Evolutionary conservation across 1,140 invertebrate genomes (phyloP), one percentile per base, ranked within the genome.

Genomic region (Cyclina sinensis): DNA sequence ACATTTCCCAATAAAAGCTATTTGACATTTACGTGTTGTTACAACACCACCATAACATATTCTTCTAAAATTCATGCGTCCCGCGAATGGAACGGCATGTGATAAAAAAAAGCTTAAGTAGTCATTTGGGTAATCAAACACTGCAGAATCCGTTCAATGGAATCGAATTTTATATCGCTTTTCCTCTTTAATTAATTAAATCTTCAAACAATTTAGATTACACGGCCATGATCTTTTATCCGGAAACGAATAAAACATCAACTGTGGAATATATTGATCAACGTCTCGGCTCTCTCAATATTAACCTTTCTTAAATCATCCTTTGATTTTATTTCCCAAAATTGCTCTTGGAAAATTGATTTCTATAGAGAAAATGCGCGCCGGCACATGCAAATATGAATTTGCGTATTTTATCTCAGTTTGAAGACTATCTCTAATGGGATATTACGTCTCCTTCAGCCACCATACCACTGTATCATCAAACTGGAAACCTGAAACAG

Each of bases 221-320:
- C 14, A 7, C 5, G 43, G 43, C 4, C 4, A 43, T 43, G 43
- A 43, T 43, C 43, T 43, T 43, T 43, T 43, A 30, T 4, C 30
- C 27, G 3, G 24, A 65, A 30, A 65, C 24, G 7, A 27, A 12
- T 35, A 27, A 65, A 30, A 30, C n/a, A 65, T 65, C 16, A 27
- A 37, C 24, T 21, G 32, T 37, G 32, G 24, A 27, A 27, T 27
- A 37, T 70, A 70, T 70, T 70, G 65, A 70, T 70, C 32, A 70
- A 70, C 27, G 18, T 62, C 24, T 24, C n/a, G 24, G 9, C 18
- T 9, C 65, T 11, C 32, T 9, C 0, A 37, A 37, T 39, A 70
- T 70, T 70, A 70, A 70, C 27, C 65, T 70, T 70, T 21, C 32
- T 27, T 70, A 70, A 70, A 70, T 70, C 65, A 70, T 70, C 65